Evolutionary conservation across 2,888 invertebrate genomes (phyloP).

Genomic region (Baronia brevicornis): DNA sequence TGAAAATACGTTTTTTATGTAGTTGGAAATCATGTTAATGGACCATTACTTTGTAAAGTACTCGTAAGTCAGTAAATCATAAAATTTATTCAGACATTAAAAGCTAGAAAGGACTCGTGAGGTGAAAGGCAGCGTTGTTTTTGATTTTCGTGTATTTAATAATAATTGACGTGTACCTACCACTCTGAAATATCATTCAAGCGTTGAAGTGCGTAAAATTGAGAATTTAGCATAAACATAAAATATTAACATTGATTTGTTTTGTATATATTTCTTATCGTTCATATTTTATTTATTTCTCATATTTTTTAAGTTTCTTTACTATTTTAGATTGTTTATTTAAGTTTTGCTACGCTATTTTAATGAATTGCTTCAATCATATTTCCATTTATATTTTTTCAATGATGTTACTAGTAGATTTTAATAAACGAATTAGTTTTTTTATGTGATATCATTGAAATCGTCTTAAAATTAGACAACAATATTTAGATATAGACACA

Average conservation of each 20-base stretch:
- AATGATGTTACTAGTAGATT: too few relatives aligned
- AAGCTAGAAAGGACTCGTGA: conserved; percentile 44
- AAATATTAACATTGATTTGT: background rate
- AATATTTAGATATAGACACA: too few relatives aligned
- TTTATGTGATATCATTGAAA: too few relatives aligned
- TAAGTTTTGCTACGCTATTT: too few relatives aligned
- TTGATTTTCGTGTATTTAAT: conserved; percentile 34
- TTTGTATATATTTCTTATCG: too few relatives aligned
- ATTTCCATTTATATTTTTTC: too few relatives aligned
- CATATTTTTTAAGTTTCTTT: too few relatives aligned
- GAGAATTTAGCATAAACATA: background rate
- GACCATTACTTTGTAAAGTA: conserved; percentile 36
- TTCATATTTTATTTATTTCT: too few relatives aligned
- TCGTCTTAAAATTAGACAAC: too few relatives aligned
- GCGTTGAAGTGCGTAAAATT: conserved; percentile 6
- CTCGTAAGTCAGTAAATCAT: conserved; percentile 34
- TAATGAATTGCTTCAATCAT: too few relatives aligned
- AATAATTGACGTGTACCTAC: conserved; percentile 34
- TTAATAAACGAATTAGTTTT: too few relatives aligned
- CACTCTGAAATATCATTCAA: conserved; percentile 41
- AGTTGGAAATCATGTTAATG: conserved; percentile 41
- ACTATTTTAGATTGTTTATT: too few relatives aligned
- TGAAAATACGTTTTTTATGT: conserved; percentile 33
- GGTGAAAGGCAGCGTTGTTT: conserved; percentile 42
- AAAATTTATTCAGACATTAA: conserved; percentile 40